Conservation (phyloP, 2,113 vertebrate genomes). For the Oxyruncus cristatus region DNA sequence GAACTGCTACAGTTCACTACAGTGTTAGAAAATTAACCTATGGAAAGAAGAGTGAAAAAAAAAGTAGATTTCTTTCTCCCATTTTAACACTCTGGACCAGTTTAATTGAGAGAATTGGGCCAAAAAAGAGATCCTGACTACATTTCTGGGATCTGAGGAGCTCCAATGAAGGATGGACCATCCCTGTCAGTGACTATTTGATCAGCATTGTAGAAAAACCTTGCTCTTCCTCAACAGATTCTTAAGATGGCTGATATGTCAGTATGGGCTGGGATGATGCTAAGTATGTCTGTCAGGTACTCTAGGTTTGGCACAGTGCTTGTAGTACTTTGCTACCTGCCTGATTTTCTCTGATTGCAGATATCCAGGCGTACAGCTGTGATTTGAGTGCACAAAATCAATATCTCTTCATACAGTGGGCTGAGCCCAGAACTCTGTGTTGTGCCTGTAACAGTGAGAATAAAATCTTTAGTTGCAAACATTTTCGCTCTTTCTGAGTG, state of each 20-base stretch:
- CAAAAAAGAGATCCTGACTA: background rate
- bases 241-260: background rate
- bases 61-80: background rate
- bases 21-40: background rate
- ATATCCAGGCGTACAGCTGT: background rate
- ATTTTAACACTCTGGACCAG: background rate
- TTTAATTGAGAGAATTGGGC: background rate
- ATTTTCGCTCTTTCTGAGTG: background rate
- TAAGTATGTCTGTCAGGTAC: background rate
- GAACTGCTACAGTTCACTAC: background rate
- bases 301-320: background rate
- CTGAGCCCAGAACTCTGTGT: background rate
- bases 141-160: background rate
- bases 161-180: background rate
- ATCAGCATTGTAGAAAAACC: background rate
- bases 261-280: accelerated
- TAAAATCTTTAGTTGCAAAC: background rate
- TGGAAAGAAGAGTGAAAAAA: accelerated
- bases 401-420: background rate
- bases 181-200: background rate
- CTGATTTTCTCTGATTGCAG: background rate
- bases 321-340: background rate
- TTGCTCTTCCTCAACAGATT: background rate
- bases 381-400: background rate
- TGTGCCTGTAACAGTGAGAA: background rate